Evolutionary conservation across 2,888 invertebrate species (phyloP), one percentile per base, ranked within the genome.

Genomic region (Charanyca ferruginea): DNA sequence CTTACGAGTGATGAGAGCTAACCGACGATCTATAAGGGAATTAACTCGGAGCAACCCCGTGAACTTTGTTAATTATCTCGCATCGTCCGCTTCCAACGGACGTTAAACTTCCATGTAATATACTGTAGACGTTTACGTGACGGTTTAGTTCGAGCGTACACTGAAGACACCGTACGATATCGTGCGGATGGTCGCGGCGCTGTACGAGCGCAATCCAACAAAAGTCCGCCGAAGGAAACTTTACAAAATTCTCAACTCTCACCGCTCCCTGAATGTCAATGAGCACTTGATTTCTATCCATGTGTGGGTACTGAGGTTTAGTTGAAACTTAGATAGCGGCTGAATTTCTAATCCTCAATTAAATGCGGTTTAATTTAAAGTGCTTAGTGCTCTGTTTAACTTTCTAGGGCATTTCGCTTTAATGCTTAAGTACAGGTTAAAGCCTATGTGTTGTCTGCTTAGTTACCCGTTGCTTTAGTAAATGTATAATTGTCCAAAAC

Each of bases 21-120:
- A 80, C 77, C 61, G 70, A 70, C 87, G 77, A 84, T 85, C 83
- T 86, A 80, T 85, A 83, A 80, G 77, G 83, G 84, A 82, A 86
- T 87, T 80, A 87, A 84, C 83, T 83, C 69, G 60, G 54, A 76
- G 69, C 59, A 78, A 73, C 76, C 74, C 79, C 67, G 80, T 85
- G 83, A 90, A 90, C 87, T 91, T 91, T 89, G 88, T 89, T 90
- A 90, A 90, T 91, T 91, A 90, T 87, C 83, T 80, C 74, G 80
- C 84, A 78, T 79, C 70, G 76, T 78, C 77, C 76, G 78, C 77
- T 76, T 68, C 73, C 60, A 73, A 71, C 72, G 69, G 64, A 72
- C 69, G 76, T 70, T 80, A 63, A 83, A 84, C 70, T 82, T 80
- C 78, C 61, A 60, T 72, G 71, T 73, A 66, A 74, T 75, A 79